phyloP scores from a whole-genome alignment of 2,113 vertebrate species.

The Tragulus kanchil region DNA sequence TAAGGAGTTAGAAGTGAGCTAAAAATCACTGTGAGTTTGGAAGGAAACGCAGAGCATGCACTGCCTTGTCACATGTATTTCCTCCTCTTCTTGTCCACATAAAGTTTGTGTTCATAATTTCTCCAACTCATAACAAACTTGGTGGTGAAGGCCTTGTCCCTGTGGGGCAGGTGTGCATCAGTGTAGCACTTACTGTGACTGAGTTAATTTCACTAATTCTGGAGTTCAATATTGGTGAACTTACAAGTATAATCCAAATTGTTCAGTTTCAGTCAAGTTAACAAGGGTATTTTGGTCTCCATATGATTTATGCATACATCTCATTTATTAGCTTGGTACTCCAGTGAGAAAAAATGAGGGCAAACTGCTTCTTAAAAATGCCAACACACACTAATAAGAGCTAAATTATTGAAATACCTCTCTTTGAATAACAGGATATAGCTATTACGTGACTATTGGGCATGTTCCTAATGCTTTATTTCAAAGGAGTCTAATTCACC shows the following conservation, averaged over 20 bases:
- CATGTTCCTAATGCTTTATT: neutral
- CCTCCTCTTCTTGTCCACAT: neutral
- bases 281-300: neutral
- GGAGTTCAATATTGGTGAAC: neutral
- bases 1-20: neutral
- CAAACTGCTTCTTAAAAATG: neutral
- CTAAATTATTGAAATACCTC: neutral
- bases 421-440: neutral
- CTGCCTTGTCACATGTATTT: too few relatives aligned
- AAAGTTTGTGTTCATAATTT: neutral
- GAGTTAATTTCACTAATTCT: neutral
- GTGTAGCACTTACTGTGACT: neutral
- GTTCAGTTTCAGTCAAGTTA: neutral
- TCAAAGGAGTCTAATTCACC: neutral
- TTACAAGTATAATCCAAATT: neutral
- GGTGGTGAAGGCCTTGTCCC: neutral
- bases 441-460: neutral
- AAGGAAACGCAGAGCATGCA: neutral
- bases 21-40: neutral
- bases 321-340: neutral
- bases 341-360: neutral
- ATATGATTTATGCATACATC: neutral
- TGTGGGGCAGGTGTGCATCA: too few relatives aligned
- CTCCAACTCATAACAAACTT: neutral
- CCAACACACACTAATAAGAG: slow-evolving; percentile 16